These are phyloP conservation scores for Heterodera filipjevi DNA, from an alignment of 2,888 invertebrate genomes.

Conservation along the genomic window DNA sequence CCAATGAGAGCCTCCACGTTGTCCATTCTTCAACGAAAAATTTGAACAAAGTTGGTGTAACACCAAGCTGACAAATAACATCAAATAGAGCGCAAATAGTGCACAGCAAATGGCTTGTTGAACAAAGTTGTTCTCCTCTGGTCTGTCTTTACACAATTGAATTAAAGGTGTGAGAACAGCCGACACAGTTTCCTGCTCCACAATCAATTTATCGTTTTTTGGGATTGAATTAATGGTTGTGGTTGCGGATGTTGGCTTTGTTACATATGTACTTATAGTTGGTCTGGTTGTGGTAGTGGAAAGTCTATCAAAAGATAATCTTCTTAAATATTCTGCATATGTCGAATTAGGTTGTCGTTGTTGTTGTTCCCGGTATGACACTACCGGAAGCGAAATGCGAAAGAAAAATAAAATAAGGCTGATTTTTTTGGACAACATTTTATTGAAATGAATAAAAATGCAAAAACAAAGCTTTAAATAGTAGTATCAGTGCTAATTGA, in stretches of 20 bases:
- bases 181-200: not conserved
- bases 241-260: too few relatives aligned
- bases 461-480: not conserved
- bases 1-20: conserved; percentile 16
- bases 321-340: not conserved
- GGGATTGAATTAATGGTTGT: not conserved
- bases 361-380: not conserved
- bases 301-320: not conserved
- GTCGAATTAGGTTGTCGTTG: too few relatives aligned
- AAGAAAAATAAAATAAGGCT: not conserved
- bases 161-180: not conserved
- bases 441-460: not conserved
- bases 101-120: conserved; percentile 2
- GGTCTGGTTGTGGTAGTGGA: not conserved
- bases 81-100: not conserved
- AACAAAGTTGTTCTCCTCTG: not conserved
- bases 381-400: not conserved
- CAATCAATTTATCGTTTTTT: not conserved
- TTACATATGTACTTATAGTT: too few relatives aligned
- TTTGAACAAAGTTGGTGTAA: not conserved
- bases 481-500: conserved; percentile 11
- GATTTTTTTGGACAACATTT: not conserved
- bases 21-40: conserved; percentile 1
- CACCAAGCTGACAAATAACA: not conserved
- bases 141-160: not conserved